Evolutionary conservation across 2,888 invertebrate species (phyloP), one percentile per base, ranked within the genome.

Genomic region (Tachystola acroxantha): DNA sequence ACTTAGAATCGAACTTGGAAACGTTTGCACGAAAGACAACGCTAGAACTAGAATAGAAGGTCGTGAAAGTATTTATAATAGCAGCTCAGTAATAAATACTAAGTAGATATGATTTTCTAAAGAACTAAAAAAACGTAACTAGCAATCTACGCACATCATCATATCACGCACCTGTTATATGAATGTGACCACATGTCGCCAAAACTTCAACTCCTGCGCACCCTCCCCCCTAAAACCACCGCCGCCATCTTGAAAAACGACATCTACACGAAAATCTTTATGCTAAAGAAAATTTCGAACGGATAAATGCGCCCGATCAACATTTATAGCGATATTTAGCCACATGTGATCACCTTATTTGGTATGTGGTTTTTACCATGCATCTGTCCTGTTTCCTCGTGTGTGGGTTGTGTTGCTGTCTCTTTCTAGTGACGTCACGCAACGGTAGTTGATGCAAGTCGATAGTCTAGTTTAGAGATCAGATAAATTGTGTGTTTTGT

Each of bases 341-440:
- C 70, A 78, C 84, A 86, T 84, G 69, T 84, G 85, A 81, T 47
- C 61, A 43, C 80, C 84, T 67, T 84, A 86, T 85, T 76, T 74
- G 85, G 85, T 49, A 82, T 73, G 64, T 80, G 72, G 84, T 76
- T 76, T 75, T 80, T 77, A 69, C 69, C 54, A 52, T 49, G 46
- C 42, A 5, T 10, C 53, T 32, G 51, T 72, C 71, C 55, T 14
- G 27, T 54, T 54, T 45, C 71, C 63, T 41, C 22, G 27, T 52
- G 29, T 32, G 28, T 14, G 30, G 36, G 34, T 25, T 37, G n/a
- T 50, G 39, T 43, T 20, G 45, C 42, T 51, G 50, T 77, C 77
- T 65, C 57, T 56, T 42, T 71, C 64, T 44, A 35, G 42, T 81
- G 80, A 80, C 82, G 81, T 81, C 77, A 79, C 40, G 36, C 65